Conservation (phyloP, 1,140 invertebrate genomes). For the Trichoplusia ni region DNA sequence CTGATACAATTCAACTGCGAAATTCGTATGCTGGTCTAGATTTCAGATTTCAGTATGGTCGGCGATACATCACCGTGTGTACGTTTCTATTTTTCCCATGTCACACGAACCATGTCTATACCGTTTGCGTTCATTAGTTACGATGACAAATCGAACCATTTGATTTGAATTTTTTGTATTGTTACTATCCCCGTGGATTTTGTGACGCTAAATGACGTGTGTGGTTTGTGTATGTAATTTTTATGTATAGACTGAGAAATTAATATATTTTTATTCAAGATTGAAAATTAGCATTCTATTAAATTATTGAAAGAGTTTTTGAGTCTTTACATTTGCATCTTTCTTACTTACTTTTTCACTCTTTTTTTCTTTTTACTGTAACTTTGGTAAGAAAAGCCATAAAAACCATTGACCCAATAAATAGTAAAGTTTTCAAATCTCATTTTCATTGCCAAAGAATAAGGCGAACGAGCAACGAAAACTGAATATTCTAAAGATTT, state of each 20-base stretch:
- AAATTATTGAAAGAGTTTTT: too few species aligned
- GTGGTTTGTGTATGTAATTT: too few species aligned
- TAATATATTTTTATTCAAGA: too few species aligned
- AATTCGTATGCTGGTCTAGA: too few species aligned
- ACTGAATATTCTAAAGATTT: constrained; percentile 47
- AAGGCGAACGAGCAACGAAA: constrained; percentile 22
- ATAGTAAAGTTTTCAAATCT: constrained; percentile 12
- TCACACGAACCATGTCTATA: neutral
- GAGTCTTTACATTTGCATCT: too few species aligned
- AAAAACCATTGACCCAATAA: neutral
- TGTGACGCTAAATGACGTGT: neutral
- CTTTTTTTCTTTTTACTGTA: too few species aligned
- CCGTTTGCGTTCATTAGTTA: constrained; percentile 3
- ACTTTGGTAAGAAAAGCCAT: neutral
- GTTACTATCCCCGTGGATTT: neutral
- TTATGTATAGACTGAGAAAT: too few species aligned
- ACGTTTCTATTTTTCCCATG: neutral
- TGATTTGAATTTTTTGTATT: neutral
- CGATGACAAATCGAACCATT: constrained; percentile 10
- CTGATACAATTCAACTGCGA: too few species aligned
- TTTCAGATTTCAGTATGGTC: neutral
- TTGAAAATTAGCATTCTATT: too few species aligned
- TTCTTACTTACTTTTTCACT: too few species aligned
- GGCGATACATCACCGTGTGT: neutral
- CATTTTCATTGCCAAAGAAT: constrained; percentile 2